Evolutionary conservation across 2,888 invertebrate genomes (phyloP).

Genomic region (Clostera curtula): DNA sequence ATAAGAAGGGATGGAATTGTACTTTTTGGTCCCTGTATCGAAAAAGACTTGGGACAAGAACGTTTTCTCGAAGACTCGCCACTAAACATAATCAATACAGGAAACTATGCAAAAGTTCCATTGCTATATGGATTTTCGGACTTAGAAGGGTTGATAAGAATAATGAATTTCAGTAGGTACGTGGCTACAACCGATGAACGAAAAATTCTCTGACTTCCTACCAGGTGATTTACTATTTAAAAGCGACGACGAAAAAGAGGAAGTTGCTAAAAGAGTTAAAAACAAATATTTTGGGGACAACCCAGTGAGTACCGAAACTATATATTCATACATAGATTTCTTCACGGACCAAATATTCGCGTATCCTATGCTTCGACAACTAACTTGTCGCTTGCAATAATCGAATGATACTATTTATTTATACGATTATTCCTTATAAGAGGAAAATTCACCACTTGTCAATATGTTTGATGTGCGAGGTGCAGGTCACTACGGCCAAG

Average conservation of each 20-base stretch:
- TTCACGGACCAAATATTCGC: conserved; percentile 46
- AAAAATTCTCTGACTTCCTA: conserved; percentile 38
- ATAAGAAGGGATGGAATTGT: too few relatives aligned
- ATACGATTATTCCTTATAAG: conserved; percentile 37
- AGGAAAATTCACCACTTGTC: conserved; percentile 23
- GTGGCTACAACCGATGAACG: conserved; percentile 36
- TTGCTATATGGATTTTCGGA: conserved; percentile 37
- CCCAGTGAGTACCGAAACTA: conserved; percentile 20
- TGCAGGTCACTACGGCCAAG: conserved; percentile 32
- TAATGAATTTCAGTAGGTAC: conserved; percentile 24
- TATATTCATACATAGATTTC: conserved; percentile 33
- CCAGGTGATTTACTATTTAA: conserved; percentile 38
- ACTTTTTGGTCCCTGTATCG: conserved; percentile 27
- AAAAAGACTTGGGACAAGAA: conserved; percentile 24
- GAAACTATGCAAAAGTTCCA: conserved; percentile 31
- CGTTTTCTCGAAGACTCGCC: conserved; percentile 33
- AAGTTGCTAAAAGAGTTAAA: conserved; percentile 29
- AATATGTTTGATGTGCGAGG: conserved; percentile 26
- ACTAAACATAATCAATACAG: conserved; percentile 28
- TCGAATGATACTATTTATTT: conserved; percentile 38
- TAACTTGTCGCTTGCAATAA: conserved; percentile 27
- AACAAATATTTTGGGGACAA: conserved; percentile 37
- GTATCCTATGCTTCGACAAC: conserved; percentile 25
- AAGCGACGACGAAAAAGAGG: conserved; percentile 25
- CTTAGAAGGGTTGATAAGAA: conserved; percentile 29